Evolutionary conservation across 2,888 invertebrate species (phyloP).

Genomic region (Galerucella calmariensis): DNA sequence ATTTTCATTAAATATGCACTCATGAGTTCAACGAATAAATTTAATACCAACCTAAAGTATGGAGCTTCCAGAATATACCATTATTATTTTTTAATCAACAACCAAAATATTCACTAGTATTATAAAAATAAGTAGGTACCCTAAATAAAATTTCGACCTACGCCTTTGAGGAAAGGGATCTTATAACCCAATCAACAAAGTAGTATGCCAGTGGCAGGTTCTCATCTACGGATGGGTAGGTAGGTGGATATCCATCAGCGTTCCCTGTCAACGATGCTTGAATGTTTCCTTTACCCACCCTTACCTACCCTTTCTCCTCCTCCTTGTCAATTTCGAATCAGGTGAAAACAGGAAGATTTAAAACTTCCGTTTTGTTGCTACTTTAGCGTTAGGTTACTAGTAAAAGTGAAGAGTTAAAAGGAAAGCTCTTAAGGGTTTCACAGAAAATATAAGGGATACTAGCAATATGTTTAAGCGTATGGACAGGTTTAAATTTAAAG

Average conservation of each 20-base stretch:
- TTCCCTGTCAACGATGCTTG: conserved; percentile 23
- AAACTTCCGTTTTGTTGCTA: conserved; percentile 17
- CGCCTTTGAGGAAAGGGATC: not conserved
- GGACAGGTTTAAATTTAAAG: conserved; percentile 8
- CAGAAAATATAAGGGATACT: not conserved
- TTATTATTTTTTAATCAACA: no score
- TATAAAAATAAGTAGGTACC: not conserved
- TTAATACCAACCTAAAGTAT: no score
- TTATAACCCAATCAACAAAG: not conserved
- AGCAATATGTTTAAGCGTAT: not conserved
- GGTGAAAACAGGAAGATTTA: conserved; percentile 32
- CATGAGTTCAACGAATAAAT: no score
- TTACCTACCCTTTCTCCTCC: conserved; percentile 20
- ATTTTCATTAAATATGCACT: no score
- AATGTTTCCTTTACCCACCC: conserved; percentile 24
- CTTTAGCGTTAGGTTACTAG: conserved; percentile 7
- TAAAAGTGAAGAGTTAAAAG: conserved; percentile 8
- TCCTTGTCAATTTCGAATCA: conserved; percentile 29
- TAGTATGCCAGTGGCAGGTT: conserved; percentile 16
- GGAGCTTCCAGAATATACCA: no score
- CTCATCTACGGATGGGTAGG: conserved; percentile 17
- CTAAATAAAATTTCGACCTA: not conserved
- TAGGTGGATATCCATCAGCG: conserved; percentile 27
- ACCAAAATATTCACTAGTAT: no score
- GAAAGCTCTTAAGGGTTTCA: not conserved